phyloP scores from a whole-genome alignment of 2,888 invertebrate genomes.

The Phaedon cochleariae region DNA sequence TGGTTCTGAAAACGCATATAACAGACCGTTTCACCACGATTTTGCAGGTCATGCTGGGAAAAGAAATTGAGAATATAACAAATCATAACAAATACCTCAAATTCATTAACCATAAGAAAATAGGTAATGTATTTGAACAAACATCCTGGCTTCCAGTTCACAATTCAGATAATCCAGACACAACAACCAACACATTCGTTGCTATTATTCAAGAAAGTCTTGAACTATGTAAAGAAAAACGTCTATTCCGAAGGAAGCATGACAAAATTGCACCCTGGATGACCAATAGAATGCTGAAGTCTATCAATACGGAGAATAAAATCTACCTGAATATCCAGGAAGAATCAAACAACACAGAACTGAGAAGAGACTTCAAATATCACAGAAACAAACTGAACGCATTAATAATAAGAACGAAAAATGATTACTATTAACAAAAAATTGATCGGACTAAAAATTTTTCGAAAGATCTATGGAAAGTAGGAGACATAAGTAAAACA shows the following conservation, averaged over 20 bases:
- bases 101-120: not conserved
- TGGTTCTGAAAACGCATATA: not conserved
- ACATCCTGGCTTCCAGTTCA: not conserved
- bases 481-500: not conserved
- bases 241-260: conserved; percentile 5
- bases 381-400: conserved; percentile 10
- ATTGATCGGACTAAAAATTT: not conserved
- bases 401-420: conserved; percentile 1
- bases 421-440: not conserved
- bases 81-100: not conserved
- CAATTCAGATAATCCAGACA: conserved; percentile 1
- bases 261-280: conserved; percentile 10
- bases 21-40: no score
- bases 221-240: conserved; percentile 5
- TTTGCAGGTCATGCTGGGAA: no score
- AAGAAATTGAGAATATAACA: no score
- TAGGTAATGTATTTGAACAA: not conserved
- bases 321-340: not conserved
- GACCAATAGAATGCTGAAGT: not conserved
- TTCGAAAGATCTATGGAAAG: not conserved
- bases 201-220: not conserved
- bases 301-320: not conserved
- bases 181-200: not conserved
- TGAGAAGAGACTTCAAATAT: not conserved
- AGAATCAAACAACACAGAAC: not conserved